Evolutionary conservation across 2,797 vertebrate genomes (phyloP).

Genomic region (Psittacula derbiana): DNA sequence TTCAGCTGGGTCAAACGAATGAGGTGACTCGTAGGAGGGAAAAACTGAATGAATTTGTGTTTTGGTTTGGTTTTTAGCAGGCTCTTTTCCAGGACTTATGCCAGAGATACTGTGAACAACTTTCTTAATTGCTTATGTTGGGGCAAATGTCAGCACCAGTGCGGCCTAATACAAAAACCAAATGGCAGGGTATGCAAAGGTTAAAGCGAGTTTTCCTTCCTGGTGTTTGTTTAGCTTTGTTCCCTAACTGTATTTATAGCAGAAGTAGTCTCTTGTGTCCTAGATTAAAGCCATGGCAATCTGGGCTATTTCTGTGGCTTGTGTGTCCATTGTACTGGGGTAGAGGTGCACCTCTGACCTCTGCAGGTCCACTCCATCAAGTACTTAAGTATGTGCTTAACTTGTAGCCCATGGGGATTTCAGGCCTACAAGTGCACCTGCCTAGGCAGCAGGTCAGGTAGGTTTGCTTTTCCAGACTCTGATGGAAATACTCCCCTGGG

Average conservation of each 20-base stretch:
- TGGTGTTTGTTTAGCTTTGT: constrained; percentile 38
- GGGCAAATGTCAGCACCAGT: not conserved
- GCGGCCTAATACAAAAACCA: not conserved
- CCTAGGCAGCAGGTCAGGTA: not conserved
- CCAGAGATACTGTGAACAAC: not conserved
- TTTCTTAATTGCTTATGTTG: constrained; percentile 4
- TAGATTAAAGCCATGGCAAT: not conserved
- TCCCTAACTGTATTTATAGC: not conserved
- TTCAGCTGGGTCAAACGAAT: not conserved
- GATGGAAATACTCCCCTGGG: not conserved
- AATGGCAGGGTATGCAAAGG: not conserved
- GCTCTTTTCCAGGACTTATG: not conserved
- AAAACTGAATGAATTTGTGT: not conserved
- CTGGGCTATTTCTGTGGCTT: not conserved
- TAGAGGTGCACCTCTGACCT: not conserved
- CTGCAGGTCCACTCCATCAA: not conserved
- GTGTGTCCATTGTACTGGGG: not conserved
- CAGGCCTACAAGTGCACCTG: not conserved
- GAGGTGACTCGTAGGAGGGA: not conserved
- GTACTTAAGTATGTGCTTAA: not conserved
- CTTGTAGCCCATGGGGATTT: not conserved
- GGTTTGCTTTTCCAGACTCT: not conserved
- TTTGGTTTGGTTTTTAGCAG: not conserved
- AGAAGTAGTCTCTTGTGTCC: not conserved
- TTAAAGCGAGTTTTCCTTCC: constrained; percentile 19